Percentiles rank a stretch among this genome's conserved stretches.
These are phyloP conservation scores for Automeris io DNA, from an alignment of 2,888 invertebrate species.

Conservation along the genomic window DNA sequence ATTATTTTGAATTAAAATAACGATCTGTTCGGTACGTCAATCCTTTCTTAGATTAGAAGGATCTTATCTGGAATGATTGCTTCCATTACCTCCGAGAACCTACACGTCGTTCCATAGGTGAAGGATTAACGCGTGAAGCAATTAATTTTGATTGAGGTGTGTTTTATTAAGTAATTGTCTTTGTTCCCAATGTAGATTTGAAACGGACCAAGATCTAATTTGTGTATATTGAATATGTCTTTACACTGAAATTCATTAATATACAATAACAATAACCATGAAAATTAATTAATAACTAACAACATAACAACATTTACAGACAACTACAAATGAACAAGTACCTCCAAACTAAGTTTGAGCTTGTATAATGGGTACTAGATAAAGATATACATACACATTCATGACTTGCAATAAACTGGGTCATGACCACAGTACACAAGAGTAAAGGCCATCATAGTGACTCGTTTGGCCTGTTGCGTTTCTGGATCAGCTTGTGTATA, in stretches of 20 bases:
- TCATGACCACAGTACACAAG: too few relatives aligned
- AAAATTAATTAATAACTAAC: too few relatives aligned
- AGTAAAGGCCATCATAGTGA: too few relatives aligned
- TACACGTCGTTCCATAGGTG: constrained; percentile 63
- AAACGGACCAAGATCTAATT: constrained; percentile 49
- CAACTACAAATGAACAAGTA: too few relatives aligned
- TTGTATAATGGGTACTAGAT: too few relatives aligned
- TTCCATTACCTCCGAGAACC: constrained; percentile 70
- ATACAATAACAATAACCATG: too few relatives aligned
- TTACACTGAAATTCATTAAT: constrained; percentile 6
- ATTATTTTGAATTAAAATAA: constrained; percentile 77
- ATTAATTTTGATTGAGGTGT: constrained; percentile 76
- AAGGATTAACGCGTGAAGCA: constrained; percentile 73
- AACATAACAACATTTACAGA: too few relatives aligned
- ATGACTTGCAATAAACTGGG: too few relatives aligned
- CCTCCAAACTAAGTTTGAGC: too few relatives aligned
- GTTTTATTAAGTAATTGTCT: constrained; percentile 74
- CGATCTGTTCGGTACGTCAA: constrained; percentile 65
- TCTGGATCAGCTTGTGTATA: too few relatives aligned
- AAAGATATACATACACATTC: too few relatives aligned
- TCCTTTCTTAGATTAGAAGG: constrained; percentile 76
- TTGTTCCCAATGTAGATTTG: constrained; percentile 65
- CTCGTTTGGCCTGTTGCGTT: too few relatives aligned
- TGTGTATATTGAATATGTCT: constrained; percentile 27
- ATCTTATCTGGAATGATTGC: constrained; percentile 75